Percentiles rank a stretch among this genome's conserved stretches.
Evolutionary conservation across 2,797 vertebrate genomes (phyloP).

Genomic region (Scleropages formosus): DNA sequence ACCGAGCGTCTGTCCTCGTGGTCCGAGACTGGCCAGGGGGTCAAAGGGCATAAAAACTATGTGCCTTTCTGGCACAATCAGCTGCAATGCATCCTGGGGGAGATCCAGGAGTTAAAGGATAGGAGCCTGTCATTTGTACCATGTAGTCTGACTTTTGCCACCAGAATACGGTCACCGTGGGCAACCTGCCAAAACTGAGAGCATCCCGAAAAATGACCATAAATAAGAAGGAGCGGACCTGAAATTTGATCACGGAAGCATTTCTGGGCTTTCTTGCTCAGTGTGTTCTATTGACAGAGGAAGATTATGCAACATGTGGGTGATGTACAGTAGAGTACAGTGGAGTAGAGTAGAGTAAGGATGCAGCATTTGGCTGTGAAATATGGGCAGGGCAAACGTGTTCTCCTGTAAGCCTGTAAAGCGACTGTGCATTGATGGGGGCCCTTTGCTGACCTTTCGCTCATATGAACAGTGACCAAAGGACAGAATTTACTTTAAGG

Average conservation of each 20-base stretch:
- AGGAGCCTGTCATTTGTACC: background rate
- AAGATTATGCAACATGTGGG: constrained; percentile 29
- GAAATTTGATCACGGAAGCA: constrained; percentile 18
- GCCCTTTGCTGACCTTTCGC: too few species aligned
- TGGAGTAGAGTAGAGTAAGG: background rate
- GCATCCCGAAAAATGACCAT: background rate
- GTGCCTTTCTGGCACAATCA: too few species aligned
- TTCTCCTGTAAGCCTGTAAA: too few species aligned
- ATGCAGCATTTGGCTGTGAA: background rate
- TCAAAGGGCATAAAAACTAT: too few species aligned
- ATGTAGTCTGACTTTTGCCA: background rate
- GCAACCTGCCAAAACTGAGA: background rate
- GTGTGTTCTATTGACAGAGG: constrained; percentile 25
- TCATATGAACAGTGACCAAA: too few species aligned
- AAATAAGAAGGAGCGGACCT: background rate
- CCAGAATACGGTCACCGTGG: background rate
- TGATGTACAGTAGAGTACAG: background rate
- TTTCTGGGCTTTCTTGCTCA: constrained; percentile 10
- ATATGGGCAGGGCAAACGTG: background rate
- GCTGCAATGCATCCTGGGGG: too few species aligned
- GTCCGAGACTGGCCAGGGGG: too few species aligned
- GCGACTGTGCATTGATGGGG: too few species aligned
- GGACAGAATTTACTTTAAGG: too few species aligned
- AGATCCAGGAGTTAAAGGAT: too few species aligned
- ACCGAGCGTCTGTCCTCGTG: too few species aligned